A percentile compares a stretch with the other conserved stretches of the same genome.
Evolutionary conservation across 2,888 invertebrate genomes (phyloP).

Genomic region (Pollenia amentaria): DNA sequence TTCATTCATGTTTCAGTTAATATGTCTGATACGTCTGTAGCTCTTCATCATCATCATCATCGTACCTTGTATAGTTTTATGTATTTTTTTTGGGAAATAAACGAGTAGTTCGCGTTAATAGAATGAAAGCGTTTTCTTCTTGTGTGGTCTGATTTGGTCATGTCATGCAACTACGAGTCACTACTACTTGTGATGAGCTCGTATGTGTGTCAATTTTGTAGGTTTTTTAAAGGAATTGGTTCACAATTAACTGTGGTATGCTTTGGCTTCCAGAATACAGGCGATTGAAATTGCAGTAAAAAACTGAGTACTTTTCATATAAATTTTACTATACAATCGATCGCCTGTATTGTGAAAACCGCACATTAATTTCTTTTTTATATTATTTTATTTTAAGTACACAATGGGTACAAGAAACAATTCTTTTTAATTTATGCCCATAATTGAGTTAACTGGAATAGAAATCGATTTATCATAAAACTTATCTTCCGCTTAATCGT

Average conservation of each 20-base stretch:
- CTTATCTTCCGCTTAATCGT: neutral
- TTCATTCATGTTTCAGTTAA: constrained; percentile 27
- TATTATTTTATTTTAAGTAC: neutral
- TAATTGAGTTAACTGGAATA: constrained; percentile 34
- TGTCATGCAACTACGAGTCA: constrained; percentile 2
- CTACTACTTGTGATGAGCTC: neutral
- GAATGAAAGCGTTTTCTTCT: neutral
- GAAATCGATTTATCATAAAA: constrained; percentile 20
- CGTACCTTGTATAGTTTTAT: neutral
- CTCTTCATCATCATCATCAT: neutral
- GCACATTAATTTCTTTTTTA: neutral
- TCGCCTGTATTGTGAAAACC: no score
- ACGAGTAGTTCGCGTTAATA: constrained; percentile 32
- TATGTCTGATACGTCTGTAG: neutral
- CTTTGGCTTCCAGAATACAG: neutral
- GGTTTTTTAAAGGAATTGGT: constrained; percentile 5
- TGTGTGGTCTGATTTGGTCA: constrained; percentile 54
- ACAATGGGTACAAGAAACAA: neutral
- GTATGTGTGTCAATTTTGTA: constrained; percentile 35
- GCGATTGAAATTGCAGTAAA: no score
- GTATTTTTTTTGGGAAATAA: neutral
- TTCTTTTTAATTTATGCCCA: constrained; percentile 29
- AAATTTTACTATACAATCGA: no score
- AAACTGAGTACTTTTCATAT: no score
- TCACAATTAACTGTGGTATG: neutral